Conservation (phyloP, 2,888 invertebrate species). For the Trypoxylon attenuatum region DNA sequence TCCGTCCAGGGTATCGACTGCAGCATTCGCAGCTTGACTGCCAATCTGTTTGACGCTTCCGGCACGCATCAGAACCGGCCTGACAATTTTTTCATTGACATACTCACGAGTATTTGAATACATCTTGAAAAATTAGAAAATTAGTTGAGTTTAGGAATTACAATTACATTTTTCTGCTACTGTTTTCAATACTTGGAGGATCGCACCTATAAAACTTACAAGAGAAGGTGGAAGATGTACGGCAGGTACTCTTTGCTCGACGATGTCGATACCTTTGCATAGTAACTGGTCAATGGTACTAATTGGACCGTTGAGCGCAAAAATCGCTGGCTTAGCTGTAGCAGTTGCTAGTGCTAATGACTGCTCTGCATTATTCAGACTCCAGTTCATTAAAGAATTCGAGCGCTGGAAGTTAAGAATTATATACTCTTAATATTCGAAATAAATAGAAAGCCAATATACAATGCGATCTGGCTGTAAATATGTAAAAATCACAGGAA, state of each 20-base stretch:
- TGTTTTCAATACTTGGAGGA: too few species aligned
- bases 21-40: slow-evolving; percentile 83
- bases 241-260: slow-evolving; percentile 89
- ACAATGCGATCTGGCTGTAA: too few species aligned
- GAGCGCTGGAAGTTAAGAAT: too few species aligned
- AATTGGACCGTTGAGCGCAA: slow-evolving; percentile 81
- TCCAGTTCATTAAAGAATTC: slow-evolving; percentile 85
- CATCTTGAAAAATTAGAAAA: slow-evolving; percentile 81
- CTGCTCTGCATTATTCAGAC: slow-evolving; percentile 84
- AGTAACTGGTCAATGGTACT: slow-evolving; percentile 84
- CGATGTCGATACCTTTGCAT: slow-evolving; percentile 88
- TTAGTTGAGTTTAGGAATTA: too few species aligned
- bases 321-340: slow-evolving; percentile 83
- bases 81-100: slow-evolving; percentile 80
- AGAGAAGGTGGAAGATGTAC: slow-evolving; percentile 90
- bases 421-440: too few species aligned
- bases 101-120: slow-evolving; percentile 87
- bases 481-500: too few species aligned
- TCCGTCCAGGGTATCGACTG: slow-evolving; percentile 84
- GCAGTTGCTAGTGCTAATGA: slow-evolving; percentile 84
- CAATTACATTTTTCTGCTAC: too few species aligned
- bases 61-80: slow-evolving; percentile 84
- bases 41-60: slow-evolving; percentile 89
- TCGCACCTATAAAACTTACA: slow-evolving; percentile 81
- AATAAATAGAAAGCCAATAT: too few species aligned